These are phyloP conservation scores for Penaeus chinensis DNA, from an alignment of 1,140 invertebrate genomes.

Conservation along the genomic window DNA sequence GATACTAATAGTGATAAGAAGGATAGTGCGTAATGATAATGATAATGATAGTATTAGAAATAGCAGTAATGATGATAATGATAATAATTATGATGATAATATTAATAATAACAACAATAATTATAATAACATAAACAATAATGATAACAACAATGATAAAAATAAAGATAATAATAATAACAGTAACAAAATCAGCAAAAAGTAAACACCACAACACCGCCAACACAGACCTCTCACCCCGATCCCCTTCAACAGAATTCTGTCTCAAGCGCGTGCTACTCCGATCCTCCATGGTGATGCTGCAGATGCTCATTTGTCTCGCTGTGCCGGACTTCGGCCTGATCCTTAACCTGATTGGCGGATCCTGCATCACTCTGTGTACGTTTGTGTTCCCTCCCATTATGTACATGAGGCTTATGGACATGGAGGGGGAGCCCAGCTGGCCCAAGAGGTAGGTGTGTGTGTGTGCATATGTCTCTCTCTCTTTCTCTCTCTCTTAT, in stretches of 20 bases:
- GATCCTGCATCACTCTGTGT: conserved; percentile 84
- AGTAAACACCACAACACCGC: neutral
- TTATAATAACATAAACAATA: no score
- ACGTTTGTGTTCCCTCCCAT: conserved; percentile 88
- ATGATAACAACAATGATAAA: no score
- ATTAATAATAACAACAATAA: no score
- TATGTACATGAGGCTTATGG: conserved; percentile 78
- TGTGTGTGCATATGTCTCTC: neutral
- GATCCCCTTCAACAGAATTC: conserved; percentile 76
- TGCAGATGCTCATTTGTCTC: conserved; percentile 82
- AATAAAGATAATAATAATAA: no score
- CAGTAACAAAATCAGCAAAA: neutral
- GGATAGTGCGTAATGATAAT: no score
- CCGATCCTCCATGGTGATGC: conserved; percentile 78
- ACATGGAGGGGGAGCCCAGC: neutral
- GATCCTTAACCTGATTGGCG: conserved; percentile 89
- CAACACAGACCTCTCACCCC: neutral
- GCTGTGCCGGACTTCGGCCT: conserved; percentile 88
- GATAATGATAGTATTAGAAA: no score
- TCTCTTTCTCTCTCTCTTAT: neutral
- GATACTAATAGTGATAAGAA: no score
- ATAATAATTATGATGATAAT: no score
- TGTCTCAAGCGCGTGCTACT: conserved; percentile 79
- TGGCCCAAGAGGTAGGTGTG: conserved; percentile 27
- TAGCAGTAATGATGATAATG: no score